Evolutionary conservation across 2,113 vertebrate genomes (phyloP), one percentile per base, ranked within the genome.

Genomic region (Toxostoma redivivum): DNA sequence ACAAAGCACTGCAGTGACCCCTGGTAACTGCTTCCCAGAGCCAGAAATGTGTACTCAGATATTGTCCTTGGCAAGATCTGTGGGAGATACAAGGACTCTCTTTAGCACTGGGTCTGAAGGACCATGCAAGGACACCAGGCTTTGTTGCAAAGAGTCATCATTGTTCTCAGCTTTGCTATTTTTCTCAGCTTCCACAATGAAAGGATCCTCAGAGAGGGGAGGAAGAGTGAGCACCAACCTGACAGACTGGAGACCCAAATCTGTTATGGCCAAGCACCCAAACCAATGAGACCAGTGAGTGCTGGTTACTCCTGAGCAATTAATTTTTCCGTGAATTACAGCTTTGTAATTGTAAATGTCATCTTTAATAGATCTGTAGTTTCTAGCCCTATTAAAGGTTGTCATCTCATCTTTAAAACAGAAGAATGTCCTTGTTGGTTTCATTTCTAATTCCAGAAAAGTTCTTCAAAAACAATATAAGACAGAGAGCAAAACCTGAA

Each of bases 241-340:
- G 24, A 65, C 17, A 70, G 48, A 65, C 65, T 7, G 15, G 71
- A 80, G 19, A 57, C 45, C 64, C 1, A 0, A 65, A 33, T 56
- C 15, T 53, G 10, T 66, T 20, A 54, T 0, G 0, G 25, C 23
- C 27, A 50, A 78, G 17, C 15, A 10, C 28, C 38, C 37, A 84
- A 90, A 78, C 9, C 1, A 1, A 38, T 0, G 7, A 28, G 24
- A 78, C 7, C 1, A 2, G 35, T 0, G 7, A 28, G 27, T 60
- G 20, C 23, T 73, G 25, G 37, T 22, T 76, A 19, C 8, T 82
- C 61, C 38, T 4, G 2, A 87, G 42, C 10, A 74, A 38, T 23
- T 84, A 35, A 53, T 58, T 66, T 19, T 84, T 9, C n/a, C 0
- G 0, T 30, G 20, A 57, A 79, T 78, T n/a, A 64, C 35, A 85